Base-by-base conservation (phyloP, 2,113 vertebrate species). In the Austrofundulus limnaeus region DNA sequence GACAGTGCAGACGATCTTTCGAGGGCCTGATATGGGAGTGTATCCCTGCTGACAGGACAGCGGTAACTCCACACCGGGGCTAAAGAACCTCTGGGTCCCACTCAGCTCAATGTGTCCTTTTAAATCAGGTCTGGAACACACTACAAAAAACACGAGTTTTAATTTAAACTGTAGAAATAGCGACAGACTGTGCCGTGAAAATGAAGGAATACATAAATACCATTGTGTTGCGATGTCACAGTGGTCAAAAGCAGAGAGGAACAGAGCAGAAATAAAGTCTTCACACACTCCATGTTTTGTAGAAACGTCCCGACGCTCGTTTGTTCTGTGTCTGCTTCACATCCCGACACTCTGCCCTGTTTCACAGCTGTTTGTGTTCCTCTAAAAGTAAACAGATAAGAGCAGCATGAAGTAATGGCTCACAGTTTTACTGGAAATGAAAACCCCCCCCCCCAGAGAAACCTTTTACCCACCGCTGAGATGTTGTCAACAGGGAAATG, bases 21-120 rank as follows among this genome's bases (percentile, higher is more conserved):
- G 90, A 5, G 87, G 84, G 2, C 91, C 90, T 0, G 2, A 80
- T 0, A 82, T 47, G 1, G 89, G 79, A 12, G 64, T 16, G 17
- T 95, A 94, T 1, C 96, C 96, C 0, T 74, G 66, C 52, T 59
- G 72, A 51, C 96, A 98, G 28, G 65, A 57, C 37, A 95, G 93
- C 0, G 23, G 14, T 1, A 94, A 61, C 67, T 78, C 60, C 2
- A 84, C 88, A 0, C 95, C 95, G 1, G 91, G 88, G 0, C 70
- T 74, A 1, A 92, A 97, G 70, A 38, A 80, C 0, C 17, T 52
- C 80, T 94, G 94, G 11, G 90, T 37, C 0, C 81, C 87, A 0
- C 48, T 6, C 0, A 90, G 12, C 0, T 66, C 70, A 55, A 94
- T 81, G 70, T 91, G 92, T 0, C 56, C 73, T 11, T 76, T 8